These are phyloP conservation scores for Grallaria varia DNA, from an alignment of 2,113 vertebrate species.

Conservation along the genomic window DNA sequence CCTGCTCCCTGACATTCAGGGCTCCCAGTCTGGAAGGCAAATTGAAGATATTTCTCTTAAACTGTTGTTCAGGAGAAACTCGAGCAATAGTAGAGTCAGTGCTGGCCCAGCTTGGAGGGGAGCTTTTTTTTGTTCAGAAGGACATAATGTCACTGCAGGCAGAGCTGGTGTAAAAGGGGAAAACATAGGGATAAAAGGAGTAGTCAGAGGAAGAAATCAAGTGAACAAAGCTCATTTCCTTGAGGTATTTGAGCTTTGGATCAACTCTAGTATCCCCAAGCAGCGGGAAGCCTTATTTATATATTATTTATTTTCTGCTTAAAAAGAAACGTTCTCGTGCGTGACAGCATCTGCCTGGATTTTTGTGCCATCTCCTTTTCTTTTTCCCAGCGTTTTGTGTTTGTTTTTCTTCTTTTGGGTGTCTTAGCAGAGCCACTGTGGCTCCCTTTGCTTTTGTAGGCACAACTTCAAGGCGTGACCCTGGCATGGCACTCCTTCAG, in stretches of 20 bases:
- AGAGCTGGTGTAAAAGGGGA: background rate
- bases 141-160: background rate
- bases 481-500: background rate
- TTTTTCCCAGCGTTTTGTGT: background rate
- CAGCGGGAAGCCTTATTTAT: conserved; percentile 3
- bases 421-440: background rate
- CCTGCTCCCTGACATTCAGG: background rate
- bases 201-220: background rate
- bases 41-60: background rate
- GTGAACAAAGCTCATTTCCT: conserved; percentile 10
- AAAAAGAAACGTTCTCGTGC: background rate
- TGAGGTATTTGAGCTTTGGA: background rate
- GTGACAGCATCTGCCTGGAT: background rate
- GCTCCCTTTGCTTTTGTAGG: background rate
- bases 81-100: background rate
- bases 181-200: background rate
- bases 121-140: background rate
- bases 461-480: background rate
- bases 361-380: background rate
- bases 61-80: background rate
- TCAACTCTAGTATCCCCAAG: background rate
- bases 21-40: background rate
- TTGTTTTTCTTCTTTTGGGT: background rate
- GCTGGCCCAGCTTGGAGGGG: background rate
- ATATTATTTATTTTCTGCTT: background rate